Evolutionary conservation across 2,113 vertebrate species (phyloP).

Genomic region (Cephalopterus ornatus): DNA sequence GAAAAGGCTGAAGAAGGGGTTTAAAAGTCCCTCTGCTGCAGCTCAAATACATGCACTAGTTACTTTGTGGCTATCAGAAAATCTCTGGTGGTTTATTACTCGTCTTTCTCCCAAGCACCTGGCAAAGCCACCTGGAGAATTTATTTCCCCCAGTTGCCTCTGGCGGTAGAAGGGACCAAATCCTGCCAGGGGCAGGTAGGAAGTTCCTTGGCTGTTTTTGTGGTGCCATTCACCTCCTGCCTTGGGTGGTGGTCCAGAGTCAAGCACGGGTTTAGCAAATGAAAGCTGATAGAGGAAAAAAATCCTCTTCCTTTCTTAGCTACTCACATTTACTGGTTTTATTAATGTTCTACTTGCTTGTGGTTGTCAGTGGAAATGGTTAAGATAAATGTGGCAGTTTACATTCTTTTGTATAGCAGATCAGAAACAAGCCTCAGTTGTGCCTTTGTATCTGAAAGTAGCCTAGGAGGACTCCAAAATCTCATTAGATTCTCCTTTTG

Average conservation of each 20-base stretch:
- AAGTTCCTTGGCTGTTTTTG: neutral
- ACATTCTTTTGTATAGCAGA: neutral
- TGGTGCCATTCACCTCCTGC: neutral
- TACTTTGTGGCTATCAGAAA: neutral
- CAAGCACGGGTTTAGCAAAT: accelerated
- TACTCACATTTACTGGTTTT: neutral
- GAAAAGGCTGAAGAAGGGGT: neutral
- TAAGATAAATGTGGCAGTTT: neutral
- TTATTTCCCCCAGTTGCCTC: neutral
- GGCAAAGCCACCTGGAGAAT: neutral
- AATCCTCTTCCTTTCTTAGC: neutral
- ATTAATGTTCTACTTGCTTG: neutral
- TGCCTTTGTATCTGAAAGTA: neutral
- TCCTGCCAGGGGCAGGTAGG: accelerated
- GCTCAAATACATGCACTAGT: accelerated
- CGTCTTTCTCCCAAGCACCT: neutral
- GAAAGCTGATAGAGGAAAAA: neutral
- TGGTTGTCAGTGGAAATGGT: neutral
- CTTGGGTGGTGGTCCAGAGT: neutral
- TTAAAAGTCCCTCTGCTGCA: neutral
- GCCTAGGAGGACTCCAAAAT: neutral
- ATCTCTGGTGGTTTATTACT: neutral
- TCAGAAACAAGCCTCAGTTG: neutral
- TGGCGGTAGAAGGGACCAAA: neutral
- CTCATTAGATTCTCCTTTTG: neutral